Conservation (phyloP, 2,113 vertebrate species). For the Hippoglossus stenolepis region DNA sequence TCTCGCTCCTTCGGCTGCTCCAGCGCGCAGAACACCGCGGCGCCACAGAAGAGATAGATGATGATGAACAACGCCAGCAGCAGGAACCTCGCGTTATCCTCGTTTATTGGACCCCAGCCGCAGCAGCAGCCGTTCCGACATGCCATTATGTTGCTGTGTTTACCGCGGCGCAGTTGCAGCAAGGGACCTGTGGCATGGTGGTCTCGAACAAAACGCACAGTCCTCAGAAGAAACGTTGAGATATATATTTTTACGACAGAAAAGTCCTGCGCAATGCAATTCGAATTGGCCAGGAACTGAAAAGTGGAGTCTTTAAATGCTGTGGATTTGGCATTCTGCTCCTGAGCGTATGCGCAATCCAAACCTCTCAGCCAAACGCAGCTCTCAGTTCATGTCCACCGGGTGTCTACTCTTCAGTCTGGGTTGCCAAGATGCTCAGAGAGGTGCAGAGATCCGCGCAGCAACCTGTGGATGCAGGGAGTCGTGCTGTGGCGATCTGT, state of each 20-base stretch:
- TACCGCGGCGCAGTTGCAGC: constrained; percentile 25
- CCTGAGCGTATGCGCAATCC: background rate
- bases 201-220: constrained; percentile 15
- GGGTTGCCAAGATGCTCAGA: constrained; percentile 2
- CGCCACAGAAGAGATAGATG: constrained; percentile 92
- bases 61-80: constrained; percentile 90
- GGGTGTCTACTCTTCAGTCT: background rate
- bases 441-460: background rate
- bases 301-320: background rate
- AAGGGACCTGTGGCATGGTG: constrained; percentile 59
- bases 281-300: background rate
- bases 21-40: constrained; percentile 95
- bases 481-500: constrained; percentile 32
- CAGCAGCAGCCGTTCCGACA: constrained; percentile 85
- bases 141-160: constrained; percentile 85
- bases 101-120: constrained; percentile 85
- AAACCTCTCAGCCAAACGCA: background rate
- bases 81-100: constrained; percentile 94
- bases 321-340: constrained; percentile 27
- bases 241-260: background rate
- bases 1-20: constrained; percentile 91
- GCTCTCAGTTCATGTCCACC: constrained; percentile 4
- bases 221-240: background rate
- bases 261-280: constrained; percentile 25
- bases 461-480: constrained; percentile 68